Conservation (phyloP, 2,113 vertebrate species). For the Cynoglossus semilaevis region DNA sequence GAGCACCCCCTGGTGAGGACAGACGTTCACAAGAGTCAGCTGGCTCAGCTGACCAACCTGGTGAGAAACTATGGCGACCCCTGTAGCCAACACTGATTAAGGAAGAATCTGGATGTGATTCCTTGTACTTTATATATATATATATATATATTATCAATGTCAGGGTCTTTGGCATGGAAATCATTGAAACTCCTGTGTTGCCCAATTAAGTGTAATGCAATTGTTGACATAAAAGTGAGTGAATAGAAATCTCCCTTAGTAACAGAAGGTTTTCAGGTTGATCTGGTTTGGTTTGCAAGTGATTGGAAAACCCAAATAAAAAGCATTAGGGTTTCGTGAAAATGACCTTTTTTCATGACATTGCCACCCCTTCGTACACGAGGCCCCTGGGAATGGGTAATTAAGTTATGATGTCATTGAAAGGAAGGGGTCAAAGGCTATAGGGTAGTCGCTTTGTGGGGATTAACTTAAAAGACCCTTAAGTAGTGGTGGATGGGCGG, state of each 20-base stretch:
- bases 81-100: no score
- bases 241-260: constrained; percentile 7
- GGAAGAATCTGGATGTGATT: no score
- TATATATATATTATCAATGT: no score
- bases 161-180: no score
- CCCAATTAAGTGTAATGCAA: constrained; percentile 18
- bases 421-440: constrained; percentile 57
- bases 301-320: no score
- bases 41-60: constrained; percentile 76
- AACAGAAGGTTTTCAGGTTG: no score
- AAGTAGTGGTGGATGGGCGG: constrained; percentile 26
- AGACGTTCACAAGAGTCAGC: constrained; percentile 67
- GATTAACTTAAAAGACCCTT: constrained; percentile 65
- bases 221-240: constrained; percentile 9
- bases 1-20: constrained; percentile 78
- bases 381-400: constrained; percentile 49
- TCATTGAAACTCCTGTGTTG: no score
- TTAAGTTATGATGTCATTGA: constrained; percentile 62
- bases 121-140: no score
- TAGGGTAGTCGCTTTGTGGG: constrained; percentile 41
- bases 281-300: no score
- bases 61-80: no score
- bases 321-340: constrained; percentile 5
- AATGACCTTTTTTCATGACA: constrained; percentile 7
- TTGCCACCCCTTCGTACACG: constrained; percentile 7